Percentiles rank a stretch among this genome's conserved stretches.
Conservation (phyloP, 2,113 vertebrate species). For the Phocoena sinus region DNA sequence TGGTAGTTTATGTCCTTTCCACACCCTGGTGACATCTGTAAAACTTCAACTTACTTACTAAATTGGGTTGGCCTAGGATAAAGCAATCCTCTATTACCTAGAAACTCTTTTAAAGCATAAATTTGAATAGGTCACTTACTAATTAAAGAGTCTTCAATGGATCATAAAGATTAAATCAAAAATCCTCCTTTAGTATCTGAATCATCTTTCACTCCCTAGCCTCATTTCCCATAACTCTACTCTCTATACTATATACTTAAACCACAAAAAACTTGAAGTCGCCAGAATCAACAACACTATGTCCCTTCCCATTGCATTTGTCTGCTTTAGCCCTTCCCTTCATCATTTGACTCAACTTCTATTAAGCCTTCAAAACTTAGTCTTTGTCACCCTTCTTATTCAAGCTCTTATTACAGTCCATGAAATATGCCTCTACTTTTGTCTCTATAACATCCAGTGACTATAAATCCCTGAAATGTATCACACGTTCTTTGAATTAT, state of each 20-base stretch:
- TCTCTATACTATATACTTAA: neutral
- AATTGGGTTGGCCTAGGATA: neutral
- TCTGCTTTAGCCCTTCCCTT: neutral
- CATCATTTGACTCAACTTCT: neutral
- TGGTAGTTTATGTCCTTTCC: neutral
- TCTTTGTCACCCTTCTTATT: neutral
- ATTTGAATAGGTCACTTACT: neutral
- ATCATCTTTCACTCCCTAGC: neutral
- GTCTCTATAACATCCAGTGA: neutral
- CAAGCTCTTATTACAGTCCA: neutral
- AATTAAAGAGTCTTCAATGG: neutral
- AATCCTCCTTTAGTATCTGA: neutral
- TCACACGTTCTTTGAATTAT: neutral
- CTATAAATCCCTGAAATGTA: neutral
- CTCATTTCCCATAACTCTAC: neutral
- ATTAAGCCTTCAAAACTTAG: neutral
- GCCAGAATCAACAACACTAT: neutral
- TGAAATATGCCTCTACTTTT: neutral
- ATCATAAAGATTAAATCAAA: neutral
- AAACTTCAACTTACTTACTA: conserved; percentile 18
- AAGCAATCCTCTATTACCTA: neutral
- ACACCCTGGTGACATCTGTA: conserved; percentile 16
- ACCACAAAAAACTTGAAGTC: neutral
- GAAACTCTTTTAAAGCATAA: neutral
- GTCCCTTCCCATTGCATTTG: neutral